Evolutionary conservation across 1,140 invertebrate species (phyloP), one percentile per base, ranked within the genome.

Genomic region (Drosophila tristis): DNA sequence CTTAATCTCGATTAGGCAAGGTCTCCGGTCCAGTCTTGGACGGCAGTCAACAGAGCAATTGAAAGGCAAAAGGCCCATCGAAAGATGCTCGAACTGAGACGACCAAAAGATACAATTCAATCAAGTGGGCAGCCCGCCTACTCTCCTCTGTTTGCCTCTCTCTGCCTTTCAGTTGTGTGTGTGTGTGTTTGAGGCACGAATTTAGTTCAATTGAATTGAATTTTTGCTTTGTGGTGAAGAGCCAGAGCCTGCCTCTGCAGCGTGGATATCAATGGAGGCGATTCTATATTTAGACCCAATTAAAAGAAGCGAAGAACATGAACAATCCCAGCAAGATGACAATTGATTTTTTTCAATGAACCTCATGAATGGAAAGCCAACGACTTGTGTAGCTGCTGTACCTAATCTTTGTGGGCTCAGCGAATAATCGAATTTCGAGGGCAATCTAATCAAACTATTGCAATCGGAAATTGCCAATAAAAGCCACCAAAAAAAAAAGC

Each of bases 151-250:
- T 6, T 25, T 49, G 29, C 43, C 39, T 75, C 39, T 35, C 39
- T 80, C 39, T 35, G 39, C 60, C 44, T 11, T 35, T 59, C 20
- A 48, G 5, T 4, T 42, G 23, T 71, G 43, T 51, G 31, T 43
- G 23, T 71, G 43, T 51, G 31, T 43, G 42, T 29, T 50, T 66
- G 45, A 43, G 76, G 78, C 57, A 78, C 72, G 74, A 89, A 87
- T 87, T 87, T 68, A 90, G 80, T 85, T 89, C 84, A 89, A 90
- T 89, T 89, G 85, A 82, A 87, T 78, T 71, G 71, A 47, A 66
- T 43, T 11, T 43, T 43, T 66, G 76, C 63, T 67, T 29, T 39
- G 39, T 54, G 54, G 26, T 57, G 43, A 74, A 74, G 68, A 44
- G 50, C 54, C 23, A 56, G 44, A 56, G 44, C 51, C 60, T 4